Percentiles rank a stretch among this genome's conserved stretches.
Conservation (phyloP, 2,113 vertebrate genomes). For the Gavia stellata region DNA sequence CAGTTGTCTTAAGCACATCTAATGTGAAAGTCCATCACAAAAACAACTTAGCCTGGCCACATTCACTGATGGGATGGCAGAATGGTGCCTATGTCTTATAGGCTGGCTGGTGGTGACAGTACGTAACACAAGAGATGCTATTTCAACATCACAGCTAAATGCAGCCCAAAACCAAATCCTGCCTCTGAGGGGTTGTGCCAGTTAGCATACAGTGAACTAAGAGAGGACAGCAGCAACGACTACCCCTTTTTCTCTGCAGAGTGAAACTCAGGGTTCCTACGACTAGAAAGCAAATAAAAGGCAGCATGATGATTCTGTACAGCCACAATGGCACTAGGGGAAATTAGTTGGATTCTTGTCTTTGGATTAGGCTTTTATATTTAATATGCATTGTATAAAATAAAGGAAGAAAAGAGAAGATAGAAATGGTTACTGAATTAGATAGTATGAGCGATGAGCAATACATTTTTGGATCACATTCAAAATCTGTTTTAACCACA, state of each 20-base stretch:
- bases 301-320: not conserved
- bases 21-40: not conserved
- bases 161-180: not conserved
- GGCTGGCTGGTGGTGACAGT: not conserved
- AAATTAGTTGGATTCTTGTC: not conserved
- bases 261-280: not conserved
- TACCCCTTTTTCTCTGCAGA: not conserved
- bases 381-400: not conserved
- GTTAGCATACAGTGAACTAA: accelerated
- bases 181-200: not conserved
- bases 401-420: not conserved
- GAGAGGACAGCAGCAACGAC: not conserved
- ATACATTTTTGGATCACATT: not conserved
- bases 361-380: not conserved
- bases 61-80: not conserved
- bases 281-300: not conserved
- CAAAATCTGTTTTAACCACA: conserved; percentile 6
- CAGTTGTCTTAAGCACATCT: not conserved
- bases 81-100: accelerated
- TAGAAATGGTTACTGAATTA: not conserved
- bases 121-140: not conserved
- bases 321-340: not conserved
- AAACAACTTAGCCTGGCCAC: not conserved
- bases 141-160: not conserved
- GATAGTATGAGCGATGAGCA: not conserved